Conservation (phyloP, 2,888 invertebrate species). For the Branchellion lobata region DNA sequence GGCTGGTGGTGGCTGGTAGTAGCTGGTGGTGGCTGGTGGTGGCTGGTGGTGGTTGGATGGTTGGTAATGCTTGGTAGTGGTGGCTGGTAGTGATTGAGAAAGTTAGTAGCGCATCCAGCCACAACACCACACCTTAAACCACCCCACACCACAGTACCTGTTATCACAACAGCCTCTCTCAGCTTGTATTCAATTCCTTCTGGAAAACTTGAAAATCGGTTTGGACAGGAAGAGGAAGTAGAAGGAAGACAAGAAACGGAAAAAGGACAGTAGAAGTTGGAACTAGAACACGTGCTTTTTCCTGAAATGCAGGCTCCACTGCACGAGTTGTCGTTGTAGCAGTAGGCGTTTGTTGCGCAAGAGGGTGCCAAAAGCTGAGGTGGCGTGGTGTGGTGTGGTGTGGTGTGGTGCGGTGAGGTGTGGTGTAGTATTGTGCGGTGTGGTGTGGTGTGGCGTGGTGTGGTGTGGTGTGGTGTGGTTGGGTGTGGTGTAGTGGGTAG, state of each 20-base stretch:
- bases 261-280: constrained; percentile 24
- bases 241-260: background rate
- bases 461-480: too few species aligned
- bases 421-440: too few species aligned
- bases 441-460: too few species aligned
- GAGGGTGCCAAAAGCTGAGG: constrained; percentile 24
- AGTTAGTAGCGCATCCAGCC: too few species aligned
- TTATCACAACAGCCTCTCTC: background rate
- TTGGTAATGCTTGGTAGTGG: too few species aligned
- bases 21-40: too few species aligned
- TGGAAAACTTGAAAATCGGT: background rate
- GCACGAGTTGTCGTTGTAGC: constrained; percentile 31
- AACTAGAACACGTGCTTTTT: background rate
- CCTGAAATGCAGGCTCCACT: constrained; percentile 6
- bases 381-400: background rate
- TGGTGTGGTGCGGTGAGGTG: too few species aligned
- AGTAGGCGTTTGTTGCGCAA: constrained; percentile 36
- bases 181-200: background rate
- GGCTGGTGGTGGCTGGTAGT: too few species aligned
- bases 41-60: too few species aligned
- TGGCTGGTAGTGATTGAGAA: too few species aligned
- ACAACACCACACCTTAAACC: too few species aligned
- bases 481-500: too few species aligned
- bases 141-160: background rate
- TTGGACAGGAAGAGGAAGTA: background rate